A percentile compares a stretch with the other conserved stretches of the same genome.
Conservation (phyloP, 2,888 invertebrate genomes). For the Cataglyphis rosenhaueri region DNA sequence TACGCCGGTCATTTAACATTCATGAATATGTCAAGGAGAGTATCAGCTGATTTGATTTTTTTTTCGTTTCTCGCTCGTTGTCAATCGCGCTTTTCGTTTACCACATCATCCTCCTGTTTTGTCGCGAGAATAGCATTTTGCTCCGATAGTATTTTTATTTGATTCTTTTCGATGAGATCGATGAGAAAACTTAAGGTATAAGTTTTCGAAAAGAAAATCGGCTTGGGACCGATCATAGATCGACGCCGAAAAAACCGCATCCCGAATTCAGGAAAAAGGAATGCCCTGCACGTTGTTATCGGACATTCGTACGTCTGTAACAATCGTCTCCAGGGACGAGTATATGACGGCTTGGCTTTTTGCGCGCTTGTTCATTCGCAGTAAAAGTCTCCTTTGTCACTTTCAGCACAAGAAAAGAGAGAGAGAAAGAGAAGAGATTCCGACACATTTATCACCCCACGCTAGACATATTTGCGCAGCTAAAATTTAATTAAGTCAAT, state of each 20-base stretch:
- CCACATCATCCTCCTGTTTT: background rate
- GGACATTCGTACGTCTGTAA: conserved; percentile 60
- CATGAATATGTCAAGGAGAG: conserved; percentile 26
- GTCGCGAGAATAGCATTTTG: conserved; percentile 41
- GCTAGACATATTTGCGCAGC: conserved; percentile 10
- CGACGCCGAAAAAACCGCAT: conserved; percentile 39
- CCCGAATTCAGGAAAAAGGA: conserved; percentile 58
- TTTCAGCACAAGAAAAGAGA: conserved; percentile 4
- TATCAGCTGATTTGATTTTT: conserved; percentile 50
- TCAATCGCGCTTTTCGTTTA: background rate
- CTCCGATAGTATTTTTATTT: conserved; percentile 38
- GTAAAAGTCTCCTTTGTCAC: conserved; percentile 65
- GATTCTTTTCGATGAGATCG: conserved; percentile 12
- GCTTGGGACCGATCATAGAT: conserved; percentile 6
- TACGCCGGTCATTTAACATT: conserved; percentile 50
- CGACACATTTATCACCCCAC: conserved; percentile 37
- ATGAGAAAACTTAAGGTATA: conserved; percentile 46
- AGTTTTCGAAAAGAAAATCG: background rate
- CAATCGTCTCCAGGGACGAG: conserved; percentile 60
- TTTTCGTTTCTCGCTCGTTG: background rate
- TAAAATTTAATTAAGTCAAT: conserved; percentile 44
- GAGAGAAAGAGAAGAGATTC: background rate
- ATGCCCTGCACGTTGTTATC: conserved; percentile 58
- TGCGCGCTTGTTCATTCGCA: conserved; percentile 45
- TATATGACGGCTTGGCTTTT: conserved; percentile 56